phyloP scores from a whole-genome alignment of 2,888 invertebrate species.

The Cyclophora albipunctata region DNA sequence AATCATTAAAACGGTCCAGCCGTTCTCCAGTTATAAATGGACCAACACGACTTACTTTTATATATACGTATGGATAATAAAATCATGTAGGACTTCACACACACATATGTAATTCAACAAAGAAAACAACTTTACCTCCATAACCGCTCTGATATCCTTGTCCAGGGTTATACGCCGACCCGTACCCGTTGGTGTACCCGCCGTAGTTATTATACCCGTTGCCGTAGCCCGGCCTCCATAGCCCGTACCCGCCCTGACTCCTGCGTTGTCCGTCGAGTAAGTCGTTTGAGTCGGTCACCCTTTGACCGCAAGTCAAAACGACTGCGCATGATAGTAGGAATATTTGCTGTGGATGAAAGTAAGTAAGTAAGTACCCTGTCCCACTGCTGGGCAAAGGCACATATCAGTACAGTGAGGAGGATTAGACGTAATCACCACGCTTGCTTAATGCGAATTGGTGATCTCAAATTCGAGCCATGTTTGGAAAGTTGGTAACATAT shows the following conservation, averaged over 20 bases:
- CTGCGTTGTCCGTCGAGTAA: slow-evolving; percentile 34
- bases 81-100: too few relatives aligned
- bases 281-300: slow-evolving; percentile 40
- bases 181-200: slow-evolving; percentile 19
- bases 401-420: too few relatives aligned
- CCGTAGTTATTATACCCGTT: slow-evolving; percentile 17
- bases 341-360: slow-evolving; percentile 31
- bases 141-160: slow-evolving; percentile 23
- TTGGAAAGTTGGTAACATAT: too few relatives aligned
- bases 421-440: too few relatives aligned
- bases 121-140: slow-evolving; percentile 8
- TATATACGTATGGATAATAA: too few relatives aligned
- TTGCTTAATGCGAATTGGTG: too few relatives aligned
- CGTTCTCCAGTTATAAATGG: too few relatives aligned
- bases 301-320: slow-evolving; percentile 41
- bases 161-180: slow-evolving; percentile 20
- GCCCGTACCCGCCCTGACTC: slow-evolving; percentile 51
- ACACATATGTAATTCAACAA: too few relatives aligned
- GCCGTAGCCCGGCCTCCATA: slow-evolving; percentile 35
- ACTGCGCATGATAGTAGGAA: slow-evolving; percentile 44
- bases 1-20: too few relatives aligned
- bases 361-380: slow-evolving; percentile 12
- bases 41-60: too few relatives aligned
- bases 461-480: too few relatives aligned
- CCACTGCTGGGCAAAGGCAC: too few relatives aligned